A percentile compares a stretch with the other conserved stretches of the same genome.
Evolutionary conservation across 2,113 vertebrate species (phyloP).

Genomic region (Callorhinus ursinus): DNA sequence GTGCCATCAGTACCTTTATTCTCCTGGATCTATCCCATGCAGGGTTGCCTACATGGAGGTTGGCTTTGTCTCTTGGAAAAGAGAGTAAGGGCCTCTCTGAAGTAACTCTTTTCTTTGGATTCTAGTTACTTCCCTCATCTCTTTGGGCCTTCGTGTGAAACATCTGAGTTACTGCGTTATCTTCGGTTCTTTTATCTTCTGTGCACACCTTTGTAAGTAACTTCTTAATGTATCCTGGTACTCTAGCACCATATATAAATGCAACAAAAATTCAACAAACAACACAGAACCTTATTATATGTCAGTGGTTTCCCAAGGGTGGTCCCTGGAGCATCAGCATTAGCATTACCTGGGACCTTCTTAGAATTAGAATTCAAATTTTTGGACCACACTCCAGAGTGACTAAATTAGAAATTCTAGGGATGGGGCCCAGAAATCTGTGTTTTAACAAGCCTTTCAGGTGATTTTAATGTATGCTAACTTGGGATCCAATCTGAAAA

Average conservation of each 20-base stretch:
- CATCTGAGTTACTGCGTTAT: not conserved
- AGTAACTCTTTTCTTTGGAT: not conserved
- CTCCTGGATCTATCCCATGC: not conserved
- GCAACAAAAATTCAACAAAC: not conserved
- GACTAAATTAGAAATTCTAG: not conserved
- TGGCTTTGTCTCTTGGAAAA: not conserved
- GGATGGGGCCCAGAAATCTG: not conserved
- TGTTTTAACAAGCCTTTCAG: not conserved
- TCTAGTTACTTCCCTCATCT: not conserved
- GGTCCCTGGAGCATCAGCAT: not conserved
- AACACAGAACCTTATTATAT: not conserved
- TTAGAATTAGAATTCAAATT: not conserved
- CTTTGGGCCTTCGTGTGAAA: not conserved
- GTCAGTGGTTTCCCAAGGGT: not conserved
- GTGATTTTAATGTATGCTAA: not conserved
- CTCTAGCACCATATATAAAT: not conserved
- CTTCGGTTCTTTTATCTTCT: not conserved
- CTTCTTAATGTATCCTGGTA: not conserved
- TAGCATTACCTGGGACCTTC: not conserved
- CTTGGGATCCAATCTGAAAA: not conserved
- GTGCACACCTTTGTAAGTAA: not conserved
- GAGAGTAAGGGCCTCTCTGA: not conserved
- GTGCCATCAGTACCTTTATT: not conserved
- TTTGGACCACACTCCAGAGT: not conserved
- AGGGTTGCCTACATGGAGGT: too few relatives aligned